Evolutionary conservation across 1,140 invertebrate species (phyloP).

Genomic region (Brachionus manjavacas): DNA sequence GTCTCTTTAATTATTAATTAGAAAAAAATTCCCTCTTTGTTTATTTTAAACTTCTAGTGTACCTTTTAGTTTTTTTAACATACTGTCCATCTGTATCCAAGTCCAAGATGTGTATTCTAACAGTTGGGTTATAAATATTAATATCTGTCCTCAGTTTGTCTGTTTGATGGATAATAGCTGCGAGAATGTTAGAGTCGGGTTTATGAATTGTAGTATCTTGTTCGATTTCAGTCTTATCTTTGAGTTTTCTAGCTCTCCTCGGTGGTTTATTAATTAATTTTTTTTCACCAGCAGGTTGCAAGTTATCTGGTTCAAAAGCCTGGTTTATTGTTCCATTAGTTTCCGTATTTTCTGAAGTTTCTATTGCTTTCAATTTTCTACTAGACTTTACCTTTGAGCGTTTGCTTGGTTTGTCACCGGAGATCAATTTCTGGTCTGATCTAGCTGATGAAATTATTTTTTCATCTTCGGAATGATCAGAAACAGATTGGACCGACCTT

Average conservation of each 20-base stretch:
- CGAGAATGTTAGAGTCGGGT: conserved; percentile 34
- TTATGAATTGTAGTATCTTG: too few relatives aligned
- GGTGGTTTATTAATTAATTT: background rate
- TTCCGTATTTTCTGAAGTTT: background rate
- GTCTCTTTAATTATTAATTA: conserved; percentile 46
- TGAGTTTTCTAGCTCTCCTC: background rate
- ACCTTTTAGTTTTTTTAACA: conserved; percentile 4
- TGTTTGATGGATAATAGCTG: conserved; percentile 53
- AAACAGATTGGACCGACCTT: background rate
- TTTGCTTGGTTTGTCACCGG: background rate
- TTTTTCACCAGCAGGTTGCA: background rate
- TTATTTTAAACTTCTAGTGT: background rate
- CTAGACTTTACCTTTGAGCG: background rate
- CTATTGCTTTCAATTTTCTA: background rate
- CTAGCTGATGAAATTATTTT: background rate
- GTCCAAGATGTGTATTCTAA: conserved; percentile 57
- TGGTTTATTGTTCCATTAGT: background rate
- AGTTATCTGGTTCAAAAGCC: background rate
- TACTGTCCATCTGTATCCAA: conserved; percentile 52
- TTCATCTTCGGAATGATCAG: background rate
- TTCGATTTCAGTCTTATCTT: background rate
- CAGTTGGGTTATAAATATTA: conserved; percentile 56
- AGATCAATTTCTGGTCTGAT: background rate
- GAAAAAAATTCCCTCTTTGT: background rate
- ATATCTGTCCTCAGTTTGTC: conserved; percentile 58